A percentile compares a stretch with the other conserved stretches of the same genome.
Evolutionary conservation across 2,888 invertebrate species (phyloP).

Genomic region (Drosophila picticornis): DNA sequence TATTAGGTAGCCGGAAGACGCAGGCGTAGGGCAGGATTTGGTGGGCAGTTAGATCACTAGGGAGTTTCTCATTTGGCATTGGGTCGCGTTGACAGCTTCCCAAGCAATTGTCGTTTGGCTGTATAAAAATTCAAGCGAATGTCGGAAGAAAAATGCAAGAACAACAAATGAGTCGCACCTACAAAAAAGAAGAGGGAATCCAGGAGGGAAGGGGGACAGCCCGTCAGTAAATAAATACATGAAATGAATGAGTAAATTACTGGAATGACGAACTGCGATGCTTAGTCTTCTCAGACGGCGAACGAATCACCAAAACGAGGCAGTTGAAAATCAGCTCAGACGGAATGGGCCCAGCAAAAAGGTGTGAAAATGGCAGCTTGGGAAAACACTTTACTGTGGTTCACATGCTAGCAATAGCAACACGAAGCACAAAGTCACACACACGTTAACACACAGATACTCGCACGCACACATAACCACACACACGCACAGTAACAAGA

Average conservation of each 20-base stretch:
- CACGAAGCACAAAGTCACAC: not conserved
- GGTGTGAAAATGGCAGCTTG: constrained; percentile 66
- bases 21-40: not conserved
- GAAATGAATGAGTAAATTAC: constrained; percentile 80
- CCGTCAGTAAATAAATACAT: constrained; percentile 73
- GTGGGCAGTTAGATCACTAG: constrained; percentile 5
- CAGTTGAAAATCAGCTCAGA: constrained; percentile 16
- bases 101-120: constrained; percentile 44
- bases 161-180: constrained; percentile 71
- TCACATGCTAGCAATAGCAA: constrained; percentile 15
- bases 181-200: not conserved
- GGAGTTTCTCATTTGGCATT: constrained; percentile 60
- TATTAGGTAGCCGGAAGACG: not conserved
- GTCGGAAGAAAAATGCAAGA: constrained; percentile 61
- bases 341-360: constrained; percentile 47
- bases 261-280: constrained; percentile 73
- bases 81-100: constrained; percentile 64
- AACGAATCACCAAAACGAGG: constrained; percentile 17
- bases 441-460: not conserved
- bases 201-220: not conserved
- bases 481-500: not conserved
- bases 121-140: constrained; percentile 63
- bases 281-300: constrained; percentile 48
- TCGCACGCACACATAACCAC: not conserved
- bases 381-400: constrained; percentile 27